Evolutionary conservation across 2,797 vertebrate species (phyloP).

Genomic region (Pseudotriccus pelzelni): DNA sequence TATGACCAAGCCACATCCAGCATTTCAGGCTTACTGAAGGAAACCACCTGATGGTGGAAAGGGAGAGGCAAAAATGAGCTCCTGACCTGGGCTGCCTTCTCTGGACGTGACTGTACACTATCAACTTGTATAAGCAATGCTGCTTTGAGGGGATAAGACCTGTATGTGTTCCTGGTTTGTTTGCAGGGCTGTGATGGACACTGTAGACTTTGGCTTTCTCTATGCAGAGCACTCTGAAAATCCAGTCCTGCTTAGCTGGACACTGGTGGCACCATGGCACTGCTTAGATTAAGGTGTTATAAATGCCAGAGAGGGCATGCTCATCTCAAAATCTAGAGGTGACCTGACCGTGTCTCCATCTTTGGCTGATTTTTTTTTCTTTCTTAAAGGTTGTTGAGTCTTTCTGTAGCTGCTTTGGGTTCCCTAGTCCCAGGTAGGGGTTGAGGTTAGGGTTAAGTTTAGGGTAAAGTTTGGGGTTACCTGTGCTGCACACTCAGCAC

Average conservation of each 20-base stretch:
- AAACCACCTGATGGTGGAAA: background rate
- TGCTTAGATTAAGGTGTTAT: background rate
- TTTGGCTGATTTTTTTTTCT: background rate
- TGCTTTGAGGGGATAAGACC: background rate
- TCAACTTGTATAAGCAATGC: background rate
- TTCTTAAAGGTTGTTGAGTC: background rate
- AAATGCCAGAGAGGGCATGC: background rate
- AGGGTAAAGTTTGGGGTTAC: background rate
- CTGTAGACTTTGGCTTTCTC: background rate
- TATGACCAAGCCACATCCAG: background rate
- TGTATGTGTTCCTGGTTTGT: background rate
- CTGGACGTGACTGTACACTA: background rate
- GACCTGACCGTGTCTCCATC: background rate
- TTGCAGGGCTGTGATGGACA: background rate
- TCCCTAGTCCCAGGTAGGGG: background rate
- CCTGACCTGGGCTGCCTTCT: background rate
- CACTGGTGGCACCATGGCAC: background rate
- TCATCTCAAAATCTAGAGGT: background rate
- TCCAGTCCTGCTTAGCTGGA: background rate
- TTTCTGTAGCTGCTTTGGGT: background rate
- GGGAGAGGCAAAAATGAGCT: background rate
- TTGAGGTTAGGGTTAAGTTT: background rate
- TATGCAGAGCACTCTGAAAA: background rate
- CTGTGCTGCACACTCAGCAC: background rate
- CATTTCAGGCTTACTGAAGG: background rate